Percentiles rank a stretch among this genome's conserved stretches.
Conservation (phyloP, 2,797 vertebrate species). For the Leptatherina wallacei region DNA sequence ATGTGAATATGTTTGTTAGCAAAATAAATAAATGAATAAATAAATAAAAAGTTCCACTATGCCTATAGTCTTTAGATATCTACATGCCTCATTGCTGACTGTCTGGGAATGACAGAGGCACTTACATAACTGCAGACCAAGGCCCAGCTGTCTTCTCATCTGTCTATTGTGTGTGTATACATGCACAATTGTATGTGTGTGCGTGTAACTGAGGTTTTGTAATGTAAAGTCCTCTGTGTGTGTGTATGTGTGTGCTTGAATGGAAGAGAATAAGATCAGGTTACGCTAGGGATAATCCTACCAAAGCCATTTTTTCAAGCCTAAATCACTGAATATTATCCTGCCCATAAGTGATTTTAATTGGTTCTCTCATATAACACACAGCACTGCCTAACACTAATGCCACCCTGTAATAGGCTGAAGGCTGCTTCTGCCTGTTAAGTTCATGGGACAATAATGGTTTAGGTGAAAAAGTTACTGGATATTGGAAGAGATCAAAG, state of each 20-base stretch:
- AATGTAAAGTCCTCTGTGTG: constrained; percentile 51
- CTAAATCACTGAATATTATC: constrained; percentile 82
- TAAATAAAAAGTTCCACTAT: constrained; percentile 9
- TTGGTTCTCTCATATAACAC: constrained; percentile 84
- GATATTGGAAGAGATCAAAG: constrained; percentile 71
- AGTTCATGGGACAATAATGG: constrained; percentile 84
- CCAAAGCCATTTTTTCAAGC: constrained; percentile 82
- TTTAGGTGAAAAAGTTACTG: constrained; percentile 76
- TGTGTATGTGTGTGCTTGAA: constrained; percentile 45
- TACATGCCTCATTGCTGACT: constrained; percentile 47
- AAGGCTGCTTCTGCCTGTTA: constrained; percentile 78
- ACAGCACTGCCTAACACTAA: constrained; percentile 74
- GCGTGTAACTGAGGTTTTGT: constrained; percentile 25
- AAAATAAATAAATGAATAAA: not conserved
- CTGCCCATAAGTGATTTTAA: constrained; percentile 85
- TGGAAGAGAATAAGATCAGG: constrained; percentile 81
- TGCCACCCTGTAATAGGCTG: constrained; percentile 75
- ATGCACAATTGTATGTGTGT: constrained; percentile 9
- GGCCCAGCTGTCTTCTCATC: constrained; percentile 65
- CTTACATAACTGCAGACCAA: constrained; percentile 49
- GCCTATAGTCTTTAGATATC: constrained; percentile 23
- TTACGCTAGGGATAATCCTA: constrained; percentile 82
- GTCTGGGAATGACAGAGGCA: constrained; percentile 67
- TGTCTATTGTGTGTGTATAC: constrained; percentile 30
- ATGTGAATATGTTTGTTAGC: not conserved